A percentile compares a stretch with the other conserved stretches of the same genome.
phyloP scores from a whole-genome alignment of 2,888 invertebrate genomes.

The Synanthedon myopaeformis region DNA sequence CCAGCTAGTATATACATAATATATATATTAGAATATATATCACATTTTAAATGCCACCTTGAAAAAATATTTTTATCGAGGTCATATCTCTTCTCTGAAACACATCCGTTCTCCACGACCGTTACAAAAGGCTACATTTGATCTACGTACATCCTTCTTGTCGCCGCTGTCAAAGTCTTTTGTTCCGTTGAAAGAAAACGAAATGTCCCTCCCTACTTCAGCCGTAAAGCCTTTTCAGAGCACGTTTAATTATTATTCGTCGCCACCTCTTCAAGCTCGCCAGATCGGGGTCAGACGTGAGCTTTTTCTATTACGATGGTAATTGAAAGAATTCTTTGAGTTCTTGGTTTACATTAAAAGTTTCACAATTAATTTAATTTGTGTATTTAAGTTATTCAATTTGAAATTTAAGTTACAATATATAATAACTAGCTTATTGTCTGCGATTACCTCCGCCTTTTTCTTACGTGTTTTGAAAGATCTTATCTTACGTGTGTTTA shows the following conservation, averaged over 20 bases:
- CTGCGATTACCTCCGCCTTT: too few relatives aligned
- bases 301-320: background rate
- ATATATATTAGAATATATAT: too few relatives aligned
- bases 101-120: too few relatives aligned
- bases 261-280: background rate
- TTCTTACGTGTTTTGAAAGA: too few relatives aligned
- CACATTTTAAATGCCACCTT: too few relatives aligned
- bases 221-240: background rate
- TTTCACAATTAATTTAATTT: background rate
- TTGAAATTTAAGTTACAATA: background rate
- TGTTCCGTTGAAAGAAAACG: background rate
- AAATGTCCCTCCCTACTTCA: background rate
- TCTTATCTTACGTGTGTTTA: too few relatives aligned
- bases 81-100: too few relatives aligned
- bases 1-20: too few relatives aligned
- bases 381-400: too few relatives aligned
- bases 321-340: background rate
- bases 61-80: too few relatives aligned
- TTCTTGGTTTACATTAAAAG: background rate
- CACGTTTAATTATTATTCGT: background rate
- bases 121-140: too few relatives aligned
- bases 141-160: background rate
- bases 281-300: background rate
- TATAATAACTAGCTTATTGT: background rate
- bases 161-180: background rate